Base-by-base conservation (phyloP, 2,888 invertebrate species). In the Phyllotreta cruciferae region DNA sequence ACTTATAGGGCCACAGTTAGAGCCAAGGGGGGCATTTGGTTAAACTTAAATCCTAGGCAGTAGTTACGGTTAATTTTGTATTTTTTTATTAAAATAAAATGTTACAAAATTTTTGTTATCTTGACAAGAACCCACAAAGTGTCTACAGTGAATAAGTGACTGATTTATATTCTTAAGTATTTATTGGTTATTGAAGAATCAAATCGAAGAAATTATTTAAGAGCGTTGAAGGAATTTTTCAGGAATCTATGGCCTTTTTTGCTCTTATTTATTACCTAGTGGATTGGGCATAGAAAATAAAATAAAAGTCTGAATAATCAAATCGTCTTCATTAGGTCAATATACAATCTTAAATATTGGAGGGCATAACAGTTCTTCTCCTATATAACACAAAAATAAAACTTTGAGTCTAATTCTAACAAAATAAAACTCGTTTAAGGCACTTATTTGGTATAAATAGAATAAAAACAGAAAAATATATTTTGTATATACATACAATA, bases 21-120 rank as follows among this genome's bases (percentile, higher is more conserved):
- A 63, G 85, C 85, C 0, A 82, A 82, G 10, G 86, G 86, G 10
- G 87, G 87, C 3, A 77, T 87, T 9, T 85, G 85, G 85, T 78
- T 87, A 44, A 78, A 80, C 64, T 74, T 87, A n/a, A 79, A 77
- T 64, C 79, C 77, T n/a, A 77, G 82, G 10, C 42, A 9, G 37
- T 52, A 52, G 49, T n/a, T 6, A 24, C 1, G 24, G 1, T 24
- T 24, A 24, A 24, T 24, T 24, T 24, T 24, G 24, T 24, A 24
- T 24, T 24, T 24, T 24, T 24, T 24, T 24, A 24, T 24, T 24
- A 24, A 24, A 24, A 24, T 24, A 24, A 24, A 24, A 24, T 24
- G 24, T 24, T 24, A 24, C 24, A 24, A 24, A 24, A 24, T 4
- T 24, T 4, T 1, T 24, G 4, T 24, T 24, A 24, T 24, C 24